A percentile compares a stretch with the other conserved stretches of the same genome.
Evolutionary conservation across 2,888 invertebrate genomes (phyloP).

Genomic region (Dioctria rufipes): DNA sequence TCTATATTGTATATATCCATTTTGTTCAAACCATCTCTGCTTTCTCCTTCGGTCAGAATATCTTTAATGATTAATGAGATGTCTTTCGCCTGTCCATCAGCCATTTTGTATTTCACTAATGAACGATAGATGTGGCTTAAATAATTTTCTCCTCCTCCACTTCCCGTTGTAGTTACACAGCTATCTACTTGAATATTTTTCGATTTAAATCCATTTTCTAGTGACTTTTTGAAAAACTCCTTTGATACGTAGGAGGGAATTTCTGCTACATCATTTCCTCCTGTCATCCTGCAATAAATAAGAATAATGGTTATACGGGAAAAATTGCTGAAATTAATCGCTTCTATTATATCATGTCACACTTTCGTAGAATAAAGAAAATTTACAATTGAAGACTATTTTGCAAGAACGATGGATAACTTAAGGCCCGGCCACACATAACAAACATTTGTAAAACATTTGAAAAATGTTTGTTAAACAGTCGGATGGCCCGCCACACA

Average conservation of each 20-base stretch:
- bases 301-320: no score
- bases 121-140: slow-evolving; percentile 69
- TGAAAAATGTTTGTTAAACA: no score
- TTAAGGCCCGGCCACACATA: no score
- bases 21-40: slow-evolving; percentile 71
- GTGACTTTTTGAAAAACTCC: slow-evolving; percentile 62
- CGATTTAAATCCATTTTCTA: slow-evolving; percentile 67
- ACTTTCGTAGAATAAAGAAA: no score
- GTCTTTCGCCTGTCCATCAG: slow-evolving; percentile 64
- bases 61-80: slow-evolving; percentile 67
- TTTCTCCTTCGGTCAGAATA: slow-evolving; percentile 67
- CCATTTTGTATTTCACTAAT: slow-evolving; percentile 53
- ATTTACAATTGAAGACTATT: no score
- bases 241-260: slow-evolving; percentile 10
- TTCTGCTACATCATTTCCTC: not conserved
- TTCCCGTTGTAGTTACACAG: slow-evolving; percentile 65
- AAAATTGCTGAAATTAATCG: no score
- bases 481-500: no score
- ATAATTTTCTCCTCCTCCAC: slow-evolving; percentile 68
- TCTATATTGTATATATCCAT: slow-evolving; percentile 71
- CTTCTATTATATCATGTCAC: no score
- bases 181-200: slow-evolving; percentile 66
- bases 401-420: no score
- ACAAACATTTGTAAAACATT: no score
- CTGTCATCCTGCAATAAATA: not conserved